phyloP scores from a whole-genome alignment of 2,113 vertebrate genomes.

The Terrapene triunguis region DNA sequence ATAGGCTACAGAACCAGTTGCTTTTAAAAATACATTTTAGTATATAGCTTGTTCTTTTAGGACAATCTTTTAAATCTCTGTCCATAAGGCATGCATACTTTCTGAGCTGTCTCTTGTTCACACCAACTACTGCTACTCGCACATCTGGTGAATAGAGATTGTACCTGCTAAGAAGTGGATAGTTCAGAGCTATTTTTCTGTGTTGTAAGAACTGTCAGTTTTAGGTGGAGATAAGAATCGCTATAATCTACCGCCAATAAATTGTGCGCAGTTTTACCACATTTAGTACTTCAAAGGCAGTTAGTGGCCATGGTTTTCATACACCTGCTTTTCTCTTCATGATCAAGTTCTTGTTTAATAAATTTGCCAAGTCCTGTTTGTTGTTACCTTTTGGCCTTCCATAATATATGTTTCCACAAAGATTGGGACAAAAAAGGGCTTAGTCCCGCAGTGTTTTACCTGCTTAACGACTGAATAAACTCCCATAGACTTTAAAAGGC shows the following conservation, averaged over 20 bases:
- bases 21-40: background rate
- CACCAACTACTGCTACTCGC: background rate
- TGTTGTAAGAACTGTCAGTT: background rate
- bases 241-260: background rate
- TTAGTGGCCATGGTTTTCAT: background rate
- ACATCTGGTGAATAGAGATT: background rate
- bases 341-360: background rate
- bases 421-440: background rate
- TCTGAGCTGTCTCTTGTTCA: background rate
- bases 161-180: background rate
- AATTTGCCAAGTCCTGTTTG: background rate
- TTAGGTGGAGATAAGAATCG: background rate
- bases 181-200: background rate
- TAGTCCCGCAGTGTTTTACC: background rate
- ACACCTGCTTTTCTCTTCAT: background rate
- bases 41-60: background rate
- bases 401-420: accelerated
- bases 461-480: background rate
- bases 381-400: background rate
- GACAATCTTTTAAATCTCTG: background rate
- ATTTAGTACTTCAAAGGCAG: background rate
- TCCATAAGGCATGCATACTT: background rate
- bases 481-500: background rate
- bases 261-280: background rate
- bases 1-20: background rate